A percentile compares a stretch with the other conserved stretches of the same genome.
Evolutionary conservation across 2,113 vertebrate species (phyloP).

Genomic region (Laterallus jamaicensis): DNA sequence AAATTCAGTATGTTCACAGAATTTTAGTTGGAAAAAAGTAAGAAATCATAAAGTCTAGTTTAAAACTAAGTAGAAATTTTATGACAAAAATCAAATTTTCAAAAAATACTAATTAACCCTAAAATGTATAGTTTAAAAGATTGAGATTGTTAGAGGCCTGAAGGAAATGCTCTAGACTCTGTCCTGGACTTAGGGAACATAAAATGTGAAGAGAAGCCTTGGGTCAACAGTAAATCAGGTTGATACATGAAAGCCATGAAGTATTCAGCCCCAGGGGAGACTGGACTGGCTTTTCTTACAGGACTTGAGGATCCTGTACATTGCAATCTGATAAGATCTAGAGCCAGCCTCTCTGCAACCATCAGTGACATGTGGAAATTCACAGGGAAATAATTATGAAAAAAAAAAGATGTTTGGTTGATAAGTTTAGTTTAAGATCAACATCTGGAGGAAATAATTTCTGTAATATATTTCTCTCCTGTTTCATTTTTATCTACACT

Average conservation of each 20-base stretch:
- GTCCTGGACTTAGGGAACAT: background rate
- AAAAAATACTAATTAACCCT: background rate
- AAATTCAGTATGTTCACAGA: background rate
- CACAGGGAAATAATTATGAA: background rate
- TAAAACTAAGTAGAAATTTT: background rate
- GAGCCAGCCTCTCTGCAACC: background rate
- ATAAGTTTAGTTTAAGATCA: background rate
- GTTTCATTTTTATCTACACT: background rate
- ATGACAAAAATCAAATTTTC: background rate
- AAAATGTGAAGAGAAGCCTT: background rate
- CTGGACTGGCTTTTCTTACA: background rate
- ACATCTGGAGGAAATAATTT: background rate
- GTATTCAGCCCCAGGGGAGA: background rate
- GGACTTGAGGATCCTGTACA: background rate
- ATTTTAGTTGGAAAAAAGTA: background rate
- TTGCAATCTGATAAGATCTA: background rate
- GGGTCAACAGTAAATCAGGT: background rate
- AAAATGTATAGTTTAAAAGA: background rate
- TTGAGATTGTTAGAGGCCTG: background rate
- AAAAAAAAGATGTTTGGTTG: background rate
- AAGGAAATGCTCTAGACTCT: background rate
- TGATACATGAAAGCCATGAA: background rate
- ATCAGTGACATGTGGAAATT: background rate
- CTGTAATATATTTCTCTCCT: background rate
- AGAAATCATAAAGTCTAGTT: background rate